Percentiles rank a stretch among this genome's conserved stretches.
Evolutionary conservation across 1,140 invertebrate species (phyloP).

Genomic region (Eumeta japonica): DNA sequence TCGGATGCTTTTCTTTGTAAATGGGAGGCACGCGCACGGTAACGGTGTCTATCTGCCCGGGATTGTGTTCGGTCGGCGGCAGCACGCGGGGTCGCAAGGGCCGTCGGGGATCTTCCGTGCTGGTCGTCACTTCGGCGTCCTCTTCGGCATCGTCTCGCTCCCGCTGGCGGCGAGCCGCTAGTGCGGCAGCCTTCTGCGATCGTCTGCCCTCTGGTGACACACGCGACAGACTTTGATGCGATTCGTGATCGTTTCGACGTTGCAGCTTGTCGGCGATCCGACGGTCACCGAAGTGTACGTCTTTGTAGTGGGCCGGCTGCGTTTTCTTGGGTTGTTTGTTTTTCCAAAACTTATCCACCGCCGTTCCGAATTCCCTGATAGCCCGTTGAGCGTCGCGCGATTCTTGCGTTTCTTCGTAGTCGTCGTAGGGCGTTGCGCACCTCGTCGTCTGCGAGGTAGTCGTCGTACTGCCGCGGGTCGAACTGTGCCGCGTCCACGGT

Average conservation of each 20-base stretch:
- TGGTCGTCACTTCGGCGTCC: conserved; percentile 42
- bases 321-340: conserved; percentile 18
- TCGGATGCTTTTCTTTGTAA: conserved; percentile 46
- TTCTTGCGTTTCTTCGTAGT: conserved; percentile 41
- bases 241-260: conserved; percentile 15
- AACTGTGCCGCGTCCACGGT: conserved; percentile 40
- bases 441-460: conserved; percentile 40
- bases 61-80: conserved; percentile 51
- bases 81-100: conserved; percentile 41
- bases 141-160: conserved; percentile 23
- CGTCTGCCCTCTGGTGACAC: conserved; percentile 15
- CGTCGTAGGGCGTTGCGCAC: conserved; percentile 26
- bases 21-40: conserved; percentile 53
- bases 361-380: conserved; percentile 35
- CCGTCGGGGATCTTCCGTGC: conserved; percentile 42
- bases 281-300: conserved; percentile 46
- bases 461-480: conserved; percentile 25
- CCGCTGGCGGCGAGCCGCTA: too few species aligned
- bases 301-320: conserved; percentile 28
- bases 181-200: too few species aligned
- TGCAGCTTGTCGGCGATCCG: conserved; percentile 23
- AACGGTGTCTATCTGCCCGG: conserved; percentile 50
- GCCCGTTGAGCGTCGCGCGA: conserved; percentile 36
- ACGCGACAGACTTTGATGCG: conserved; percentile 21
- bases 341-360: conserved; percentile 45